Evolutionary conservation across 2,113 vertebrate genomes (phyloP).

Genomic region (Brevimyrus niger): DNA sequence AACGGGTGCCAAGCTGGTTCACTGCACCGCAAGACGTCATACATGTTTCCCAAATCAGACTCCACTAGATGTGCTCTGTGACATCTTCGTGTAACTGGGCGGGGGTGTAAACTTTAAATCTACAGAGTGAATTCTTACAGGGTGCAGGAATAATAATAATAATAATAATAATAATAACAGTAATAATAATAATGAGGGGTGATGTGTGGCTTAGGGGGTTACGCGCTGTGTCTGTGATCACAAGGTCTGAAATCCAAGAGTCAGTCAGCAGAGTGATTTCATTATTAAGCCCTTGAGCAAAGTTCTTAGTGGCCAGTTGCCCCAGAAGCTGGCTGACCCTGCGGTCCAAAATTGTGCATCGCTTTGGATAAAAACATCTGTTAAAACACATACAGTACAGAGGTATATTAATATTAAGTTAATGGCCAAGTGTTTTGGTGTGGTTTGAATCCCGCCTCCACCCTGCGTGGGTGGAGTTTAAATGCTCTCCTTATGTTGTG

Average conservation of each 20-base stretch:
- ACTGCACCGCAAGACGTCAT: neutral
- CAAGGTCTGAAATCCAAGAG: neutral
- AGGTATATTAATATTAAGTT: neutral
- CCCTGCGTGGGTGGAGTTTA: neutral
- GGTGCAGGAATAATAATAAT: neutral
- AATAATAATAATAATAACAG: neutral
- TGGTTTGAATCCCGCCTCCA: neutral
- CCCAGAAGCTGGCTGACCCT: neutral
- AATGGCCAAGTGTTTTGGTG: no score
- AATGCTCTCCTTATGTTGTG: neutral
- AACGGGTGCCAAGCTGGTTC: neutral
- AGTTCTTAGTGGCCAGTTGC: neutral
- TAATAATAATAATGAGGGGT: neutral
- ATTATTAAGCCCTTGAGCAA: neutral
- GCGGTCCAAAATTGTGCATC: neutral
- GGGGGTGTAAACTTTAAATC: neutral
- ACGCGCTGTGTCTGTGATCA: neutral
- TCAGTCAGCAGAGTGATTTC: neutral
- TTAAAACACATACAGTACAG: neutral
- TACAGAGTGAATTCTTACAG: neutral
- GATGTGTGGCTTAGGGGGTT: neutral
- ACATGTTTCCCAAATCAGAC: neutral
- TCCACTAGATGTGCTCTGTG: neutral
- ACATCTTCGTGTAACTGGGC: neutral
- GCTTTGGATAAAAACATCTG: neutral